Conservation (phyloP, 2,797 vertebrate genomes). For the Parauchenoglanis punctatus region DNA sequence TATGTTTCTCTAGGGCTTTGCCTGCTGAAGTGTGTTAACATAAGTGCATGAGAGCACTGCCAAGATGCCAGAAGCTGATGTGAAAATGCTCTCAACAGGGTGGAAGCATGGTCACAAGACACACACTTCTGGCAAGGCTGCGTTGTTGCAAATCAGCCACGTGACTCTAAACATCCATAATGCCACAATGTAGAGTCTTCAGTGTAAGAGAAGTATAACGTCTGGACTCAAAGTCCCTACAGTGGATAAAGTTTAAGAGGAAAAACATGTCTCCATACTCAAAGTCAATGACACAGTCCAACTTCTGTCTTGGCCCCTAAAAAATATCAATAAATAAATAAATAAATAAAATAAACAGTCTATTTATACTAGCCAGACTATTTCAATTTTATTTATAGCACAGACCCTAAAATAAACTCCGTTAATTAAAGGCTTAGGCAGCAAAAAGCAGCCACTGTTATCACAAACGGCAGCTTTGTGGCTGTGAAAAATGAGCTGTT, state of each 20-base stretch:
- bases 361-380: conserved; percentile 61
- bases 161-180: conserved; percentile 18
- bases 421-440: conserved; percentile 64
- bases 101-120: conserved; percentile 27
- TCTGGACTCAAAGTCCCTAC: not conserved
- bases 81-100: conserved; percentile 35
- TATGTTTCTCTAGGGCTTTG: conserved; percentile 47
- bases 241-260: conserved; percentile 12
- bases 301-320: conserved; percentile 34
- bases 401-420: conserved; percentile 68
- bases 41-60: conserved; percentile 41
- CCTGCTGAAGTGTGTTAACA: conserved; percentile 53
- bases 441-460: conserved; percentile 76
- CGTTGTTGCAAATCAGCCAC: conserved; percentile 22
- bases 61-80: conserved; percentile 46
- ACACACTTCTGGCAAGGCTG: conserved; percentile 1
- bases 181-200: conserved; percentile 3
- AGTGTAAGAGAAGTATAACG: conserved; percentile 4
- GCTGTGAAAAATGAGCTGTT: conserved; percentile 73
- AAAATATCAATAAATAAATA: conserved; percentile 64
- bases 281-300: conserved; percentile 24
- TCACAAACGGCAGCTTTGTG: conserved; percentile 79
- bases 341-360: conserved; percentile 64
- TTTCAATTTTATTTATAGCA: conserved; percentile 73
- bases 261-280: conserved; percentile 15